Conservation (phyloP, 2,888 invertebrate species). For the Mellilla xanthometata region DNA sequence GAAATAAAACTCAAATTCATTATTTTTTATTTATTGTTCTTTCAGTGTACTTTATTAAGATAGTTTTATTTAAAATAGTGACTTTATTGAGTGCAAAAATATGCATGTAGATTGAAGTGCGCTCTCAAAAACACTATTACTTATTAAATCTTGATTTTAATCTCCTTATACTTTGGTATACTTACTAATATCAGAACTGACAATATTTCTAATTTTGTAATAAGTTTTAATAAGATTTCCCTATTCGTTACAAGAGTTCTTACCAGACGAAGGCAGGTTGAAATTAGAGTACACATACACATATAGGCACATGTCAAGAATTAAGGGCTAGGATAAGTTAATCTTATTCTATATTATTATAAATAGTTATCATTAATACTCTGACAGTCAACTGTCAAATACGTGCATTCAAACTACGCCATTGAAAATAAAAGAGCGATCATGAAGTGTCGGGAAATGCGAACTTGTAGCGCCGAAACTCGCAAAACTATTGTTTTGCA, state of each 20-base stretch:
- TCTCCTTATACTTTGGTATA: conserved; percentile 4
- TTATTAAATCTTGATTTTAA: conserved; percentile 25
- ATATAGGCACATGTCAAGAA: conserved; percentile 22
- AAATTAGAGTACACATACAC: conserved; percentile 14
- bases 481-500: too few relatives aligned
- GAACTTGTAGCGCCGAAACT: too few relatives aligned
- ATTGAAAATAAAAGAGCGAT: too few relatives aligned
- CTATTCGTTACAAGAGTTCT: conserved; percentile 13
- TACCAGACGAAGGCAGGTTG: conserved; percentile 13
- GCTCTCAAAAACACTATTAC: conserved; percentile 64
- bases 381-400: background rate
- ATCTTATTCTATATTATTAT: conserved; percentile 3
- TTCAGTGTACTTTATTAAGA: conserved; percentile 68
- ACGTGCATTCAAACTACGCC: background rate
- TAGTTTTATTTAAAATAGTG: conserved; percentile 77
- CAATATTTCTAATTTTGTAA: conserved; percentile 12
- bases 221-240: background rate
- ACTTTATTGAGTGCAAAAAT: conserved; percentile 78
- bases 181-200: conserved; percentile 2
- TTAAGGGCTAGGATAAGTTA: conserved; percentile 10
- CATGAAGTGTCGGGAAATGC: too few relatives aligned
- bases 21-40: conserved; percentile 70
- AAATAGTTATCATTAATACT: background rate
- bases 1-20: conserved; percentile 52
- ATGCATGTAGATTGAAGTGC: conserved; percentile 67